Evolutionary conservation across 2,888 invertebrate species (phyloP).

Genomic region (Drosophila gaucha): DNA sequence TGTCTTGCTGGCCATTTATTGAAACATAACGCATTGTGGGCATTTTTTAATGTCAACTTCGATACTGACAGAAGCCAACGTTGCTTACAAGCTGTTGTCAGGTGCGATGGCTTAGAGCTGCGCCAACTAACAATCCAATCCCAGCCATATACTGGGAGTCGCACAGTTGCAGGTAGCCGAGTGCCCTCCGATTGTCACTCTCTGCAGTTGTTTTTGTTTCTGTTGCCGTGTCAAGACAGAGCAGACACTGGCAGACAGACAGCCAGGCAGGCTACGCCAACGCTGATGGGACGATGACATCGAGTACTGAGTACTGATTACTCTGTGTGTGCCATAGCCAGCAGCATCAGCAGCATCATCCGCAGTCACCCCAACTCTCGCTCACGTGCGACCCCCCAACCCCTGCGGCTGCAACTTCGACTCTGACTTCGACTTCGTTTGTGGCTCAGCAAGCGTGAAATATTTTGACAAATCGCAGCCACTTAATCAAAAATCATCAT

Average conservation of each 20-base stretch:
- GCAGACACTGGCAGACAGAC: conserved; percentile 3
- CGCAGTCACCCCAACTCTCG: conserved; percentile 42
- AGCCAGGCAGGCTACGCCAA: conserved; percentile 60
- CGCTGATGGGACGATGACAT: conserved; percentile 71
- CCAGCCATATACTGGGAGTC: conserved; percentile 52
- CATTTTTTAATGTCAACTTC: conserved; percentile 73
- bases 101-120: conserved; percentile 42
- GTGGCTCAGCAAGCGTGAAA: conserved; percentile 65
- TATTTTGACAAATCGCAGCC: conserved; percentile 82
- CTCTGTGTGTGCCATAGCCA: conserved; percentile 20
- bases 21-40: conserved; percentile 73
- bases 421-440: conserved; percentile 5
- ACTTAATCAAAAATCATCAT: conserved; percentile 82
- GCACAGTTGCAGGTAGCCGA: conserved; percentile 77
- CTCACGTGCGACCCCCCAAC: conserved; percentile 62
- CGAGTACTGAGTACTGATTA: conserved; percentile 53
- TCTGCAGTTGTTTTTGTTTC: conserved; percentile 13
- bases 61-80: conserved; percentile 27
- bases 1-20: conserved; percentile 69
- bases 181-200: conserved; percentile 62
- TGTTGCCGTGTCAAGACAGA: conserved; percentile 22
- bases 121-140: conserved; percentile 1
- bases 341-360: conserved; percentile 22
- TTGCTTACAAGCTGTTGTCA: conserved; percentile 14
- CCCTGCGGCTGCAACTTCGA: conserved; percentile 8